Base-by-base conservation (phyloP, 2,888 invertebrate genomes). In the Gonocerus acuteangulatus region DNA sequence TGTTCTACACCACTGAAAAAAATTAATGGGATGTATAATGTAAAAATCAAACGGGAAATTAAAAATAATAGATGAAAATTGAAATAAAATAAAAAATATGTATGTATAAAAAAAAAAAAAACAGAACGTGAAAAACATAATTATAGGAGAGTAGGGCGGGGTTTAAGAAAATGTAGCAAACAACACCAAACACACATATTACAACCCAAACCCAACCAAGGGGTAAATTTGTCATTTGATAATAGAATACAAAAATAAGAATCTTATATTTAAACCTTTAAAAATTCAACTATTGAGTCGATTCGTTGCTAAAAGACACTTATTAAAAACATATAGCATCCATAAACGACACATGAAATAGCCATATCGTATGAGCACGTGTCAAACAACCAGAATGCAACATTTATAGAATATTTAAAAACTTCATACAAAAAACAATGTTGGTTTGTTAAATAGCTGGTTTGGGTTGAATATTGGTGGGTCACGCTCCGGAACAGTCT, bases 401-500 rank as follows among this genome's bases (percentile, higher is more conserved):
- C 62, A 60, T 57, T 60, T 36, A 57, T 39, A 49, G 48, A 48
- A 62, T 16, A 54, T 21, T 62, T 62, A 47, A 15, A 61, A 48
- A 48, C 4, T 52, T 52, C 45, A 39, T 48, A 44, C 18, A 48
- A 48, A 42, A 45, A 52, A 44, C 21, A 23, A 48, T 23, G 23
- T 36, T 36, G 39, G 54, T 54, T 42, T 54, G 62, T 61, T 62
- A 61, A 54, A 49, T 57, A 49, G 51, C 42, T 42, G 58, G 58
- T 34, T 58, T 47, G 62, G 56, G 61, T 45, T 48, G 61, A 2
- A 18, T 16, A 18, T 2, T 19, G 45, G 18, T 15, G 21, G 63
- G 67, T 82, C 83, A 91, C 82, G 89, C 88, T 68, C 89, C 87
- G 74, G 89, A 87, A 78, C 95, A 95, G 80, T 95, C 95, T 73